These are phyloP conservation scores for Gortyna flavago DNA, from an alignment of 2,888 invertebrate genomes.

Conservation along the genomic window DNA sequence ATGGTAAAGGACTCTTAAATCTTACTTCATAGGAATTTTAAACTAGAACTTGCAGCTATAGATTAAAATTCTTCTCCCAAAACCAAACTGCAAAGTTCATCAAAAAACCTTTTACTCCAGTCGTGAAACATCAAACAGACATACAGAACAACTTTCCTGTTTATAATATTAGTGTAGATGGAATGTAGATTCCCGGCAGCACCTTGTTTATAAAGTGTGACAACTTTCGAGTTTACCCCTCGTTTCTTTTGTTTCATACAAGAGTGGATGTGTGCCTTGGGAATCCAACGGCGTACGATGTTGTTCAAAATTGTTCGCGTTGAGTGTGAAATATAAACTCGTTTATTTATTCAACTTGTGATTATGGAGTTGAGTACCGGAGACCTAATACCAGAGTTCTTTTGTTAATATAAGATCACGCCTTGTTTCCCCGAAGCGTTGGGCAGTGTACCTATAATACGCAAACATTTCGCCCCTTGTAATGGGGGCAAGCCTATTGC, in stretches of 20 bases:
- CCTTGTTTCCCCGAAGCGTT: background rate
- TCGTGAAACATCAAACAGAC: conserved; percentile 28
- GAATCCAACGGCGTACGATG: conserved; percentile 51
- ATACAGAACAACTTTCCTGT: conserved; percentile 16
- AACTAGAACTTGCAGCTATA: background rate
- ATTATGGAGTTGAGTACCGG: conserved; percentile 45
- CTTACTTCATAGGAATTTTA: background rate
- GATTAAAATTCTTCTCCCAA: background rate
- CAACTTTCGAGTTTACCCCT: conserved; percentile 65
- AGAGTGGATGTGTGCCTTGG: conserved; percentile 65
- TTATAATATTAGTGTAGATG: conserved; percentile 46
- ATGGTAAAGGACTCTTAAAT: background rate
- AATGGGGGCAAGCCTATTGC: background rate
- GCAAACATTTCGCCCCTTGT: background rate
- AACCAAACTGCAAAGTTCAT: conserved; percentile 1
- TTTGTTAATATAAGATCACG: background rate
- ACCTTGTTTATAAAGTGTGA: conserved; percentile 66
- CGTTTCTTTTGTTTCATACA: conserved; percentile 67
- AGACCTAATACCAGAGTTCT: conserved; percentile 5
- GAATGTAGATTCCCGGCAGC: conserved; percentile 56
- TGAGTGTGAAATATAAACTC: conserved; percentile 55
- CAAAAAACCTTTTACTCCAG: conserved; percentile 3
- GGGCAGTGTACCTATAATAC: background rate
- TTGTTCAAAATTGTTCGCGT: conserved; percentile 61
- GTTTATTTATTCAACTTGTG: conserved; percentile 63